Conservation (phyloP, 1,140 invertebrate genomes). For the Linepithema humile region DNA sequence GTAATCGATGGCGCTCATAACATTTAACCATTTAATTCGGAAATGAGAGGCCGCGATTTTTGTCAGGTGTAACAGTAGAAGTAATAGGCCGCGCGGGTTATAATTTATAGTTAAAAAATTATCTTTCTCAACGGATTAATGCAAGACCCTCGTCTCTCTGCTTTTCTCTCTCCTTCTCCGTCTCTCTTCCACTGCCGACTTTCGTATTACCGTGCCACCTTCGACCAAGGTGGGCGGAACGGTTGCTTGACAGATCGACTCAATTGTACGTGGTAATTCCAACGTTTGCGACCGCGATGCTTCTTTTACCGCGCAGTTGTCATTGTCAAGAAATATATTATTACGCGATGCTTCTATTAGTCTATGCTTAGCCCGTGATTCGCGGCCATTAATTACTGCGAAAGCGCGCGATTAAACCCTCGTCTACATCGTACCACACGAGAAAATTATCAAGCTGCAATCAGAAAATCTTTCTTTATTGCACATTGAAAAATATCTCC, state of each 20-base stretch:
- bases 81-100: conserved; percentile 33
- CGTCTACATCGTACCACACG: neutral
- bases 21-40: conserved; percentile 54
- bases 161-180: neutral
- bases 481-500: neutral
- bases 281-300: conserved; percentile 39
- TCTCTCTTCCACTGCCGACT: conserved; percentile 8
- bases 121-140: conserved; percentile 55
- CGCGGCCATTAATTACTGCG: conserved; percentile 38
- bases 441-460: conserved; percentile 15
- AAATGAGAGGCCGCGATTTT: conserved; percentile 55
- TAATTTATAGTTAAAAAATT: conserved; percentile 55
- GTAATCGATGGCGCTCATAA: conserved; percentile 54
- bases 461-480: neutral
- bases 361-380: conserved; percentile 53
- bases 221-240: conserved; percentile 43
- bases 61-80: conserved; percentile 51
- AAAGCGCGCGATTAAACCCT: conserved; percentile 44
- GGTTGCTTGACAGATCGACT: conserved; percentile 55
- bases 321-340: conserved; percentile 59
- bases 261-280: conserved; percentile 57
- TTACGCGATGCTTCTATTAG: conserved; percentile 55
- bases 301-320: conserved; percentile 53
- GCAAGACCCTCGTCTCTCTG: conserved; percentile 38
- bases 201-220: conserved; percentile 36